Percentiles rank a stretch among this genome's conserved stretches.
phyloP scores from a whole-genome alignment of 1,140 invertebrate genomes.

The Trachymyrmex cornetzi region DNA sequence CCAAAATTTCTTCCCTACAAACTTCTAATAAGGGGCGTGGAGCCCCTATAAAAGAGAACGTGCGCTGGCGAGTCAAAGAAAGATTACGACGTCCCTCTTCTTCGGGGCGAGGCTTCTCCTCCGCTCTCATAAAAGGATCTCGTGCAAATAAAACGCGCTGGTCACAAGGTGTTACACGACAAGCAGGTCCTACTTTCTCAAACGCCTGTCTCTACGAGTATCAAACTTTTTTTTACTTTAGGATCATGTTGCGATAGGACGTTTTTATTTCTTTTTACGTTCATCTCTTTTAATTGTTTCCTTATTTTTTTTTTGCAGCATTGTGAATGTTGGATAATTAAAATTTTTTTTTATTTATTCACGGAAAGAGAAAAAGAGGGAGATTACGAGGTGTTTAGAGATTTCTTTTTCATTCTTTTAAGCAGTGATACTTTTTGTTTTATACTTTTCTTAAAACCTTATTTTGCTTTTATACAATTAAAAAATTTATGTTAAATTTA shows the following conservation, averaged over 20 bases:
- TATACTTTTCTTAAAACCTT: neutral
- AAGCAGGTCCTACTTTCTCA: conserved; percentile 70
- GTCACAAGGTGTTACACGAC: conserved; percentile 71
- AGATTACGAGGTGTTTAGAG: neutral
- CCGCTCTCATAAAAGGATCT: conserved; percentile 51
- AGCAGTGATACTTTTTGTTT: neutral
- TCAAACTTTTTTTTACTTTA: neutral
- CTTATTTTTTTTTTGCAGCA: neutral
- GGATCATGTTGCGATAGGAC: neutral
- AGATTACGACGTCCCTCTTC: conserved; percentile 67
- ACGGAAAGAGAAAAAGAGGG: neutral
- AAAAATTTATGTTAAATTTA: neutral
- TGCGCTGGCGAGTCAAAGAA: conserved; percentile 65
- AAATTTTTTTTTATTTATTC: neutral
- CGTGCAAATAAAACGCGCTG: conserved; percentile 66
- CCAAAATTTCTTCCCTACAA: conserved; percentile 5
- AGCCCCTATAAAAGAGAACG: conserved; percentile 8
- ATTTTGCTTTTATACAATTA: neutral
- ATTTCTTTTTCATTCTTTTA: neutral
- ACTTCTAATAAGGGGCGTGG: conserved; percentile 57
- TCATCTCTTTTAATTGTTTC: neutral
- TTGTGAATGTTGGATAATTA: neutral
- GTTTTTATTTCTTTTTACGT: neutral
- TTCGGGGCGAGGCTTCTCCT: conserved; percentile 42
- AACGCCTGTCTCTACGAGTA: neutral